phyloP scores from a whole-genome alignment of 53 echinoderm and acorn worm species.

The Antedon mediterranea region DNA sequence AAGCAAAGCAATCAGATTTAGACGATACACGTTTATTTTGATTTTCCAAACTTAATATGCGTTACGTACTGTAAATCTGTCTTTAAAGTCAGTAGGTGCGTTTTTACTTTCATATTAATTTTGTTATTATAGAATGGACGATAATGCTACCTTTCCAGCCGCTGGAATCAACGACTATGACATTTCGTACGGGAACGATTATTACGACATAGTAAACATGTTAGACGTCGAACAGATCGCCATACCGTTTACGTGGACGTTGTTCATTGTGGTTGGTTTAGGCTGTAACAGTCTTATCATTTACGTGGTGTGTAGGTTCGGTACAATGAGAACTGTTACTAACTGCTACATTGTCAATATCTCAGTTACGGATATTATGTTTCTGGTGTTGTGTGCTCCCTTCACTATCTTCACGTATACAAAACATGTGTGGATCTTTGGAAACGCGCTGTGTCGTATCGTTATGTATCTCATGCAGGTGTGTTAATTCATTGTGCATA shows the following conservation, averaged over 20 bases:
- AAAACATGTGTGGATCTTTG: conserved; percentile 47
- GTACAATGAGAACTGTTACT: conserved; percentile 84
- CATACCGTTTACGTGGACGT: conserved; percentile 55
- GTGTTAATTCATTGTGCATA: neutral
- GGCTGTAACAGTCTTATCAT: conserved; percentile 66
- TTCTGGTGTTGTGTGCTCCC: conserved; percentile 69
- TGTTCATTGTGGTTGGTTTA: conserved; percentile 69
- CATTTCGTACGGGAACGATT: neutral
- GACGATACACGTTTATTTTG: no score
- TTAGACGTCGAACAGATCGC: neutral
- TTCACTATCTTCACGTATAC: conserved; percentile 38
- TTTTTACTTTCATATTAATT: no score
- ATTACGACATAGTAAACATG: neutral
- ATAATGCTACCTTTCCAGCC: no score
- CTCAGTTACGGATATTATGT: conserved; percentile 73
- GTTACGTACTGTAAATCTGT: no score
- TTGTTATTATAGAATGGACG: no score
- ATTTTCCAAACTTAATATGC: no score
- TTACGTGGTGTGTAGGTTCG: conserved; percentile 65
- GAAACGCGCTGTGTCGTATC: conserved; percentile 66
- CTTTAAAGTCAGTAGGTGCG: no score
- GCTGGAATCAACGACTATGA: neutral
- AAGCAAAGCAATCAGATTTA: no score
- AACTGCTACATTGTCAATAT: conserved; percentile 89
- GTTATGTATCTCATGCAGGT: conserved; percentile 92